phyloP scores from a whole-genome alignment of 2,797 vertebrate species.

The Pantherophis vulpinus region DNA sequence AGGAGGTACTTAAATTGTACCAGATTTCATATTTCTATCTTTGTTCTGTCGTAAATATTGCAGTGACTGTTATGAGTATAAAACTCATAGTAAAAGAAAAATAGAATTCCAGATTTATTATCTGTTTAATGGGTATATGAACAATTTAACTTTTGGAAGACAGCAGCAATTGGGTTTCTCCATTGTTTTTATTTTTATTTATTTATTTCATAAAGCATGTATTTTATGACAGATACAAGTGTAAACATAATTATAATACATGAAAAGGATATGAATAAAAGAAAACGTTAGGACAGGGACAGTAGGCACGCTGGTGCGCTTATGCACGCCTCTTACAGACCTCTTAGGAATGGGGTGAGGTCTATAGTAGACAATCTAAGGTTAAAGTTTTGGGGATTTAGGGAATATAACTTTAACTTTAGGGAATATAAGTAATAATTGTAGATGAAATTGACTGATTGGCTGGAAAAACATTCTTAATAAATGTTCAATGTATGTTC shows the following conservation, averaged over 20 bases:
- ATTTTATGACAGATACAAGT: no score
- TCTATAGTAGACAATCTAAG: no score
- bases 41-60: not conserved
- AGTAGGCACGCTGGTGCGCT: no score
- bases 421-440: not conserved
- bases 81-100: not conserved
- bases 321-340: no score
- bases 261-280: no score
- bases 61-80: not conserved
- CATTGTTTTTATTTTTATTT: not conserved
- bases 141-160: not conserved
- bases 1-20: not conserved
- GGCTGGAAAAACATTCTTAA: not conserved
- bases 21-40: not conserved
- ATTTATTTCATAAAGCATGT: no score
- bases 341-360: no score
- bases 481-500: not conserved
- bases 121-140: not conserved
- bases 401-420: not conserved
- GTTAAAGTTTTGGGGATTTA: no score
- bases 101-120: not conserved
- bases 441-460: not conserved
- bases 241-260: no score
- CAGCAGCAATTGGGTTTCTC: not conserved
- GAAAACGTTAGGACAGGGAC: no score